Base-by-base conservation (phyloP, 1,140 invertebrate genomes). In the Trichonephila clavipes region DNA sequence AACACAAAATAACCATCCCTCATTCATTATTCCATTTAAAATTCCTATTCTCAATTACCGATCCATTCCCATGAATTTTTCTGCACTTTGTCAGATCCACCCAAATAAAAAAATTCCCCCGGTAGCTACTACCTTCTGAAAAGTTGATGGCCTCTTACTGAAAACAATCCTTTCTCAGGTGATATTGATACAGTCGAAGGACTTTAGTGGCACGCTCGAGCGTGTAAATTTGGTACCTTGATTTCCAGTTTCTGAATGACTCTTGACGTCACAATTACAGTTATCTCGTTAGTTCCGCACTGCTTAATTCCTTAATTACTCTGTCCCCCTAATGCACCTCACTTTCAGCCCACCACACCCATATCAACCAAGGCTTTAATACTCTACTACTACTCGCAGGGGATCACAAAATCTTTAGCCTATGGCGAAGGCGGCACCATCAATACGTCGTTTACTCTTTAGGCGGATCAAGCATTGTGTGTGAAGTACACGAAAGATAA, bases 251-350 rank as follows among this genome's bases (percentile, higher is more conserved):
- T 83, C 51, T 59, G 82, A 83, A 59, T 58, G 82, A 87, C 24
- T 87, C 18, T 34, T 64, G 12, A 61, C 59, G 61, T 64, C 28
- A 64, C 85, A 58, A n/a, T 87, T 87, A 87, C 85, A 58, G 58
- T 64, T 87, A 87, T 87, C 85, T 87, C 85, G 85, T 87, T 87
- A 87, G 85, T 87, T 87, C 85, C 59, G 61, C 85, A 64, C 85
- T 87, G 85, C 61, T 87, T 87, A 87, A 64, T 87, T 87, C 58
- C 61, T 87, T 87, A 87, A 87, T 87, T 87, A 62, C 61, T 58
- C 44, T n/a, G 12, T 34, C 62, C 72, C 72, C 28, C 28, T 19
- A 77, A 40, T 19, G 72, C 21, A 10, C 61, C 85, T 64, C 85
- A 34, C 85, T 87, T 87, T 87, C 85, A 7, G 10, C 44, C 5